Evolutionary conservation across 2,797 vertebrate species (phyloP).

Genomic region (Pangasius djambal): DNA sequence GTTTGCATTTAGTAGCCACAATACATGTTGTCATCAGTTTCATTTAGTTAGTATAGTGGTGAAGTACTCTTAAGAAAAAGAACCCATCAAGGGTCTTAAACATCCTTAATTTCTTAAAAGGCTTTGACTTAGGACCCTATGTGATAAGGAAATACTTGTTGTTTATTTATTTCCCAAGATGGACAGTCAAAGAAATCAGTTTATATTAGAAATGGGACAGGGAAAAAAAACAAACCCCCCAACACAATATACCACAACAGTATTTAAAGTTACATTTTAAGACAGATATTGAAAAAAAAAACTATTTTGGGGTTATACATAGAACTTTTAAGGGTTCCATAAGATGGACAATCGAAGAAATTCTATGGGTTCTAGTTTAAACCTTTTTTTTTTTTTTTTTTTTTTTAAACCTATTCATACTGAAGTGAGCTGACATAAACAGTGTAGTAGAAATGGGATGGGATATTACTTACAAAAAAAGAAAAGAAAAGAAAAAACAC

Average conservation of each 20-base stretch:
- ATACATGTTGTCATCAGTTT: neutral
- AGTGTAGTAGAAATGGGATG: neutral
- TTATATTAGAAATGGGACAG: neutral
- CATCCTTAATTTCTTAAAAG: neutral
- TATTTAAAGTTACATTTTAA: neutral
- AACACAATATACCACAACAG: neutral
- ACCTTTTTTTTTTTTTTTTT: neutral
- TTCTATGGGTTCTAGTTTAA: neutral
- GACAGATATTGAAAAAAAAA: neutral
- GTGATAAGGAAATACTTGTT: neutral
- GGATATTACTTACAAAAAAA: neutral
- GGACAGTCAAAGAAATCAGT: neutral
- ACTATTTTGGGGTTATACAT: neutral
- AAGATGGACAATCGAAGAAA: neutral
- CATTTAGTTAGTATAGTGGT: neutral
- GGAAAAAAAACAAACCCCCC: neutral
- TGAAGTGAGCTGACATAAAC: neutral
- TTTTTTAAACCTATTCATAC: neutral
- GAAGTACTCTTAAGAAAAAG: neutral
- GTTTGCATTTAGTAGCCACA: neutral
- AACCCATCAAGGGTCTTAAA: neutral
- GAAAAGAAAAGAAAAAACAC: neutral
- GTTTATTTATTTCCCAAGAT: neutral
- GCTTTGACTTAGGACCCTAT: neutral
- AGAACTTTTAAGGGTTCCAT: neutral